Conservation (phyloP, 2,113 vertebrate genomes). For the Apteryx owenii region DNA sequence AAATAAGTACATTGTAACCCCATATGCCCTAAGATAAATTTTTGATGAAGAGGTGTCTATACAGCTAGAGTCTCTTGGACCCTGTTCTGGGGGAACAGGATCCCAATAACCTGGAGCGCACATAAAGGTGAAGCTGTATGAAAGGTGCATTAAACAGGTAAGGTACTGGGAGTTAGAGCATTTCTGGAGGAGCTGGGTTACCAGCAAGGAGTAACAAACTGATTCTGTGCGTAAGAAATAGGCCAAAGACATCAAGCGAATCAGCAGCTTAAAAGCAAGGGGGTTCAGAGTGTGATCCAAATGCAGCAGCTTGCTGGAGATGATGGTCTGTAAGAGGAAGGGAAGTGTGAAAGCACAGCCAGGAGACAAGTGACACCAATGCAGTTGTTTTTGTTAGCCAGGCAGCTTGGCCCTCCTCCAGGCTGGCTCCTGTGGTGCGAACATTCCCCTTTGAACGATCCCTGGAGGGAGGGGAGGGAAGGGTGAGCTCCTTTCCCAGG, state of each 20-base stretch:
- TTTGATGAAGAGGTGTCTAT: background rate
- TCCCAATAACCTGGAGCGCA: background rate
- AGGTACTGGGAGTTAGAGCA: background rate
- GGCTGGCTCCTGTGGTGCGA: background rate
- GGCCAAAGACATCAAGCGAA: background rate
- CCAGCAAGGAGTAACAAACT: background rate
- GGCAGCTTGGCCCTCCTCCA: background rate
- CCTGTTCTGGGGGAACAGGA: background rate
- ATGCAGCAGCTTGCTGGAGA: fast-evolving
- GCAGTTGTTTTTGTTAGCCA: background rate
- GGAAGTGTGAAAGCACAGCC: background rate
- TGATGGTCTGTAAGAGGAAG: background rate
- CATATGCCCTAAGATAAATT: fast-evolving
- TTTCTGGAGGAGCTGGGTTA: background rate
- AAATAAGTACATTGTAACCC: background rate
- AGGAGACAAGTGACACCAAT: background rate
- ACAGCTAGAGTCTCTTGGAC: background rate
- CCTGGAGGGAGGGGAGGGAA: no score
- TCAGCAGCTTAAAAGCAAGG: background rate
- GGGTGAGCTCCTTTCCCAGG: background rate
- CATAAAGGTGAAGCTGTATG: background rate
- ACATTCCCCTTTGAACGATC: background rate
- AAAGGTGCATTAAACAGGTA: background rate
- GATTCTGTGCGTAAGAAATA: background rate
- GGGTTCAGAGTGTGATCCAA: background rate